Percentiles rank a stretch among this genome's conserved stretches.
These are phyloP conservation scores for Agelaius phoeniceus DNA, from an alignment of 2,113 vertebrate species.

Conservation along the genomic window DNA sequence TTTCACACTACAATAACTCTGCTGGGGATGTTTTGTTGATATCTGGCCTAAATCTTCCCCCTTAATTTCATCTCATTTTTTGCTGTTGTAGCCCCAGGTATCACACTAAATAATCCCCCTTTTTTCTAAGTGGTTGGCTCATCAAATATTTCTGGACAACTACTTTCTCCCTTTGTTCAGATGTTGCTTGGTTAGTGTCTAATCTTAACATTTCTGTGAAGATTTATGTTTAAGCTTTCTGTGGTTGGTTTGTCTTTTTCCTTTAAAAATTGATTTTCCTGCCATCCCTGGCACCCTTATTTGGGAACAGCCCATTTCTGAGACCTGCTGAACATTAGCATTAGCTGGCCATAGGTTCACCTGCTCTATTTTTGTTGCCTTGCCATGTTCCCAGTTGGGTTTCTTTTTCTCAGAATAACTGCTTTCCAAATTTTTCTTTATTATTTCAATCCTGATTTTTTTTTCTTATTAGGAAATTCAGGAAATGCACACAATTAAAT, in stretches of 20 bases:
- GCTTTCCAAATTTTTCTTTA: not conserved
- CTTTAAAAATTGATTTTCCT: not conserved
- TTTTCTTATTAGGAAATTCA: not conserved
- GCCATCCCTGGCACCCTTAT: not conserved
- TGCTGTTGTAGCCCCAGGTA: slow-evolving; percentile 4
- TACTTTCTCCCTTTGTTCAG: not conserved
- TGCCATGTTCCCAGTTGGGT: not conserved
- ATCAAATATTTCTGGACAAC: not conserved
- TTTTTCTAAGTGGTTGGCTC: not conserved
- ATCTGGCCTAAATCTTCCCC: slow-evolving; percentile 22
- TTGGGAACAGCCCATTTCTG: not conserved
- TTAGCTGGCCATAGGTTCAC: not conserved
- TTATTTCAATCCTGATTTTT: not conserved
- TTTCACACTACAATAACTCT: slow-evolving; percentile 44
- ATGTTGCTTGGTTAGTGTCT: not conserved
- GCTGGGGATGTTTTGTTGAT: slow-evolving; percentile 8
- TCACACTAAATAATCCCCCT: not conserved
- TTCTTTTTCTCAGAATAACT: not conserved
- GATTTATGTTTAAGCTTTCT: not conserved
- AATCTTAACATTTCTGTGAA: not conserved
- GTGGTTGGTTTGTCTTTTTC: not conserved
- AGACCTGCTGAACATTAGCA: not conserved
- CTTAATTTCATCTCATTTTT: slow-evolving; percentile 42
- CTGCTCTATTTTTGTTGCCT: not conserved
- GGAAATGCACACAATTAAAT: not conserved